These are phyloP conservation scores for Chaenodraco wilsoni DNA, from an alignment of 2,797 vertebrate genomes.

Conservation along the genomic window DNA sequence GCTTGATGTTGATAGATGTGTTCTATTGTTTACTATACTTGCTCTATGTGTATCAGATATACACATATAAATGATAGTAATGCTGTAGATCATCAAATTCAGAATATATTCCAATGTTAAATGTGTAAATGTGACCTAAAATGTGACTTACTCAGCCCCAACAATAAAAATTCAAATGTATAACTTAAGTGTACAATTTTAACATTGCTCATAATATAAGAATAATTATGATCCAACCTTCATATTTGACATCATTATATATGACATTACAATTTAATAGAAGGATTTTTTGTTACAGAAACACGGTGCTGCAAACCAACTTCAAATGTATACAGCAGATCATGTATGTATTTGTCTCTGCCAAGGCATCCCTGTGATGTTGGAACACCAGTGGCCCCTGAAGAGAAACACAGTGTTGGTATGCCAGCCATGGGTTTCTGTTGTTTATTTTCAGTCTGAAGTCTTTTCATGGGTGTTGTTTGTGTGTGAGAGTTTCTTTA, in stretches of 20 bases:
- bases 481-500: slow-evolving; percentile 34
- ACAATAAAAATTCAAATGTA: too few relatives aligned
- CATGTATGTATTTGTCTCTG: slow-evolving; percentile 74
- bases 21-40: slow-evolving; percentile 21
- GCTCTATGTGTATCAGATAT: slow-evolving; percentile 16
- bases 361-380: slow-evolving; percentile 78
- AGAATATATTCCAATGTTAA: neutral
- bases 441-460: slow-evolving; percentile 42
- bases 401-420: slow-evolving; percentile 76
- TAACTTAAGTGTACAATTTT: too few relatives aligned
- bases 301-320: slow-evolving; percentile 29
- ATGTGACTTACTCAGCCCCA: neutral
- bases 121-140: slow-evolving; percentile 1
- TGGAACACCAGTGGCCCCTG: slow-evolving; percentile 66
- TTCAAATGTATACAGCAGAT: slow-evolving; percentile 65
- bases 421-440: slow-evolving; percentile 76
- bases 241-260: neutral
- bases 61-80: slow-evolving; percentile 3
- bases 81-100: neutral
- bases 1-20: slow-evolving; percentile 18
- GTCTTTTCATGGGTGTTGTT: slow-evolving; percentile 41
- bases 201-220: neutral
- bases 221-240: neutral
- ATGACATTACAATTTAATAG: slow-evolving; percentile 10
- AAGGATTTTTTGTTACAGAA: slow-evolving; percentile 16